These are phyloP conservation scores for Sinella curviseta DNA, from an alignment of 1,140 invertebrate genomes.

Conservation along the genomic window DNA sequence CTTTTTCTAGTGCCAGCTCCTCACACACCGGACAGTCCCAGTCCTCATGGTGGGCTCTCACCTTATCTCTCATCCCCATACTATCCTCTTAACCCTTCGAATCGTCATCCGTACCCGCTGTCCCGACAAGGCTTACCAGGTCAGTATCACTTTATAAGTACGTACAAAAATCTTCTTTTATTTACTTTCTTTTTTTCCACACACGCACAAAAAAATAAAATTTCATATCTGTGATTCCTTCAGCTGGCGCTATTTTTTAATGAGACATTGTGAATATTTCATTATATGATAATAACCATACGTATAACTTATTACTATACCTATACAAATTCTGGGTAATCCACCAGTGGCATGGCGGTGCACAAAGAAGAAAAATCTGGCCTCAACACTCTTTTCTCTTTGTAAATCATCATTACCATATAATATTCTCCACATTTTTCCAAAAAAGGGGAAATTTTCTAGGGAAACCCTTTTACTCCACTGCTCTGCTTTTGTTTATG, in stretches of 20 bases:
- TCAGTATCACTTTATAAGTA: conserved; percentile 29
- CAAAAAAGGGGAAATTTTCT: neutral
- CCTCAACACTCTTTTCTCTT: too few relatives aligned
- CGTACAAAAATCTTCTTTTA: neutral
- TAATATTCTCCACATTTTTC: neutral
- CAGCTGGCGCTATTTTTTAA: neutral
- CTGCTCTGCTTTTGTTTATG: neutral
- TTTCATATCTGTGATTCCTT: too few relatives aligned
- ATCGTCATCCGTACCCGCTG: conserved; percentile 48
- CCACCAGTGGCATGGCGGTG: neutral
- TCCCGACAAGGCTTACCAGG: conserved; percentile 47
- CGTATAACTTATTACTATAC: too few relatives aligned
- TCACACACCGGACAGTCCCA: conserved; percentile 61
- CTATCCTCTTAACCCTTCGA: conserved; percentile 44
- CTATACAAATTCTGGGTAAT: too few relatives aligned
- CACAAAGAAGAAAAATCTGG: too few relatives aligned
- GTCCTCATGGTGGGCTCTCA: conserved; percentile 52
- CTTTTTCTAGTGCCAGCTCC: conserved; percentile 53
- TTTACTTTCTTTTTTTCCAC: neutral
- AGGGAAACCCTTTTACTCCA: too few relatives aligned
- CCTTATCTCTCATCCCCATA: conserved; percentile 49
- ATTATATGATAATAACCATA: too few relatives aligned
- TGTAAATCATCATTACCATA: neutral
- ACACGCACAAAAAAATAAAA: too few relatives aligned
- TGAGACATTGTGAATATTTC: neutral